Base-by-base conservation (phyloP, 2,113 vertebrate species). In the Poicephalus gulielmi region DNA sequence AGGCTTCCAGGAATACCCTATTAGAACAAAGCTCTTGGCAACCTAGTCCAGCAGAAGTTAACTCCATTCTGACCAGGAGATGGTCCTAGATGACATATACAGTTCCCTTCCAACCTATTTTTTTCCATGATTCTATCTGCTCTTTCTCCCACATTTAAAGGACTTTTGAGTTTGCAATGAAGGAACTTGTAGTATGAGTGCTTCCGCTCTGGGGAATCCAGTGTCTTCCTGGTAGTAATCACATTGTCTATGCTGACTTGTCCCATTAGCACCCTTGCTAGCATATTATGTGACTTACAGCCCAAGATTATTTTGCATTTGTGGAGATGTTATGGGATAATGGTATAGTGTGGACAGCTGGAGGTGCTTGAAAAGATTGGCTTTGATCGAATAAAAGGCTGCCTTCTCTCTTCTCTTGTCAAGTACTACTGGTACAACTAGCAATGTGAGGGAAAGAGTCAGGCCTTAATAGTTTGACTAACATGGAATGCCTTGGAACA, bases 171-270 rank as follows among this genome's bases (percentile, higher is more conserved):
- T 44, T 10, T 69, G 13, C 18, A 55, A 9, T 30, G 47, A 70
- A 83, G 31, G n/a, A 73, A 39, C 31, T 53, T 5, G 14, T 15
- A 8, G 10, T 44, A 52, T 1, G 0, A 2, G 3, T 59, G 13
- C 13, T 37, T 35, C 28, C 60, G 9, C 44, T 75, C 9, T 41
- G 11, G 47, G 22, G 27, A 91, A 62, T 70, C 28, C 33, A 43
- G n/a, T 41, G n/a, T 67, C 41, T 23, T 79, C 4, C 15, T 8
- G 5, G 39, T 20, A 55, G 7, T 37, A 67, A 71, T 83, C 47
- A 35, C 17, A 30, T 9, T 74, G 39, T 17, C 7, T 35, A 4
- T 9, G 20, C 13, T 60, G 55, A 47, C 19, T 57, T 39, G 19
- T 67, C 23, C 27, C 30, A 47, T 83, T 59, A 67, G 5, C 17